These are phyloP conservation scores for Anastatus disparis DNA, from an alignment of 1,140 invertebrate species.

Conservation along the genomic window DNA sequence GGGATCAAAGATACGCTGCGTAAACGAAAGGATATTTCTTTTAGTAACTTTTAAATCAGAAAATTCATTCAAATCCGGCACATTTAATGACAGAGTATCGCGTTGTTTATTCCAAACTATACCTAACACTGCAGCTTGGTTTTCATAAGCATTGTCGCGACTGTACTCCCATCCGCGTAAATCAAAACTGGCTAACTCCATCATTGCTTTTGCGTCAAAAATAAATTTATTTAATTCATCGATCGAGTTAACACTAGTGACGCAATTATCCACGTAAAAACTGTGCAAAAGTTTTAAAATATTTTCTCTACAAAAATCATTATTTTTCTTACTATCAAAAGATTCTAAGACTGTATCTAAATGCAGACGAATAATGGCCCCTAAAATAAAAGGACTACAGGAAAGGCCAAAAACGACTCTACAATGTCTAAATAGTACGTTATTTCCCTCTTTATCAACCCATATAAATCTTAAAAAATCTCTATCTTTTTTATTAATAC, in stretches of 20 bases:
- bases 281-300: not conserved
- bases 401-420: constrained; percentile 44
- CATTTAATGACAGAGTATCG: not conserved
- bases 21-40: not conserved
- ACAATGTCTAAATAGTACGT: constrained; percentile 39
- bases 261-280: constrained; percentile 3
- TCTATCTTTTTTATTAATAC: constrained; percentile 38
- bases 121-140: too few relatives aligned
- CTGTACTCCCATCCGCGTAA: constrained; percentile 13
- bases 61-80: not conserved
- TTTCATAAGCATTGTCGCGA: not conserved
- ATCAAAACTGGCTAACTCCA: not conserved
- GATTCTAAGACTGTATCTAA: not conserved
- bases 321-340: too few relatives aligned
- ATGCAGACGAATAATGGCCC: too few relatives aligned
- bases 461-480: too few relatives aligned
- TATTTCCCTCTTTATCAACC: too few relatives aligned
- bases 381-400: constrained; percentile 34
- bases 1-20: not conserved
- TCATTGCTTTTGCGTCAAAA: not conserved
- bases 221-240: not conserved
- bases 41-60: constrained; percentile 3
- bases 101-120: not conserved
- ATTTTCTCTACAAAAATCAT: not conserved
- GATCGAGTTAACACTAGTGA: not conserved